Evolutionary conservation across 37 sponge, comb jelly and placozoan species (phyloP).

Genomic region (Amphimedon queenslandica): DNA sequence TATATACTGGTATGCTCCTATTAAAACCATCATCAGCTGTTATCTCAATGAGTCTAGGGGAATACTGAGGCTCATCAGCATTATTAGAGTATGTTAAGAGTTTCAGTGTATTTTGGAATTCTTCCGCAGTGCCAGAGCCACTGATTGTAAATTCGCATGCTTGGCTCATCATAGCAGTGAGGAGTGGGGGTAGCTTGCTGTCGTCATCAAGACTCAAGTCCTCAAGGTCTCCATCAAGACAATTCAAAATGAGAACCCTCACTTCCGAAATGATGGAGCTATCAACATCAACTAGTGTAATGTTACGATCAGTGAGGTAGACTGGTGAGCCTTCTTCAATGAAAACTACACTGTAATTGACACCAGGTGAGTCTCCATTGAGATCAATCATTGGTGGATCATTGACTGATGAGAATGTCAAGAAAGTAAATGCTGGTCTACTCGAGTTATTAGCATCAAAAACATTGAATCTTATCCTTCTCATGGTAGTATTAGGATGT

Average conservation of each 20-base stretch:
- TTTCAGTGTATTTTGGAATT: constrained; percentile 29
- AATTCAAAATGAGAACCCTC: constrained; percentile 50
- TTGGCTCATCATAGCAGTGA: background rate
- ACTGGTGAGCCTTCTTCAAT: constrained; percentile 69
- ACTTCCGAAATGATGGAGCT: constrained; percentile 43
- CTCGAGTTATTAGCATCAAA: constrained; percentile 63
- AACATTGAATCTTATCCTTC: constrained; percentile 55
- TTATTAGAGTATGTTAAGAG: constrained; percentile 58
- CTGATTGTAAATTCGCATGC: constrained; percentile 20
- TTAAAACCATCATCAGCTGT: constrained; percentile 73
- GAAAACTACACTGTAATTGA: constrained; percentile 42
- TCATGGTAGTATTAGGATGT: constrained; percentile 40
- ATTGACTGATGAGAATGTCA: constrained; percentile 85
- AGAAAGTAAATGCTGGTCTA: constrained; percentile 10
- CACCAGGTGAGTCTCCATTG: constrained; percentile 51
- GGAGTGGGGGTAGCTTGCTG: background rate
- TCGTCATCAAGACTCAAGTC: background rate
- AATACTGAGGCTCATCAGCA: constrained; percentile 63
- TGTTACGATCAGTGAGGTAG: constrained; percentile 25
- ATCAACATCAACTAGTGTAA: constrained; percentile 73
- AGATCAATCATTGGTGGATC: constrained; percentile 84
- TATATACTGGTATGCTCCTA: constrained; percentile 25
- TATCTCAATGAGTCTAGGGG: constrained; percentile 37
- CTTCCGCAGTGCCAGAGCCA: constrained; percentile 22
- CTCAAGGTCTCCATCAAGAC: constrained; percentile 53